These are phyloP conservation scores for Atrina japonica DNA, from an alignment of 2,888 invertebrate genomes.

Conservation along the genomic window DNA sequence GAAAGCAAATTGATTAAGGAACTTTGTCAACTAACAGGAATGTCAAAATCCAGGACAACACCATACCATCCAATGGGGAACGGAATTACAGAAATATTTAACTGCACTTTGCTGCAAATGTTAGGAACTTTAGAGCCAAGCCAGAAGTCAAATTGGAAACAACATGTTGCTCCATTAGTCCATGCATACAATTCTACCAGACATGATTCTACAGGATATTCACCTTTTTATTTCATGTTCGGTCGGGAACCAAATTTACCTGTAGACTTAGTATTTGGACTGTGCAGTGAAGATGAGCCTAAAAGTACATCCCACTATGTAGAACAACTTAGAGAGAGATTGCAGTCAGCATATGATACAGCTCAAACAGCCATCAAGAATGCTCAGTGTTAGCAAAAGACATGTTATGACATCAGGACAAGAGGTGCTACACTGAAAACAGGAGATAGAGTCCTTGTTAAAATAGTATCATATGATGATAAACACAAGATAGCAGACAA, in stretches of 20 bases:
- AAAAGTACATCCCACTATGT: no score
- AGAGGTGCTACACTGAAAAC: slow-evolving; percentile 23
- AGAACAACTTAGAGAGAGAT: slow-evolving; percentile 21
- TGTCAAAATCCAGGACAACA: slow-evolving; percentile 36
- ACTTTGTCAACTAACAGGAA: slow-evolving; percentile 26
- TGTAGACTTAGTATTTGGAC: slow-evolving; percentile 35
- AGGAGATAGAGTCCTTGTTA: slow-evolving; percentile 41
- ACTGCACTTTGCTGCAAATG: slow-evolving; percentile 38
- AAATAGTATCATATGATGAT: slow-evolving; percentile 36
- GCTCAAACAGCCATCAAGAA: background rate
- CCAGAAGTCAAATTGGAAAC: slow-evolving; percentile 39
- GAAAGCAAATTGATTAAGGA: slow-evolving; percentile 38
- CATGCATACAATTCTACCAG: slow-evolving; percentile 35
- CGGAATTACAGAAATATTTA: slow-evolving; percentile 40
- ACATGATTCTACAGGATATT: slow-evolving; percentile 39
- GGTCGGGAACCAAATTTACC: slow-evolving; percentile 31
- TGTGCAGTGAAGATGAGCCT: background rate
- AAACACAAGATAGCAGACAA: slow-evolving; percentile 44
- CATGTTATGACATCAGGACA: slow-evolving; percentile 30
- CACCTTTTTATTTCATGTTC: slow-evolving; percentile 32
- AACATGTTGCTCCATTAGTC: slow-evolving; percentile 28
- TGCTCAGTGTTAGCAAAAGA: slow-evolving; percentile 28
- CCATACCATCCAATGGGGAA: slow-evolving; percentile 47
- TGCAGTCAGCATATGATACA: no score
- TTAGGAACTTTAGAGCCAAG: slow-evolving; percentile 37